A percentile compares a stretch with the other conserved stretches of the same genome.
These are phyloP conservation scores for Coecobrya sp. DNA, from an alignment of 2,888 invertebrate species.

Conservation along the genomic window DNA sequence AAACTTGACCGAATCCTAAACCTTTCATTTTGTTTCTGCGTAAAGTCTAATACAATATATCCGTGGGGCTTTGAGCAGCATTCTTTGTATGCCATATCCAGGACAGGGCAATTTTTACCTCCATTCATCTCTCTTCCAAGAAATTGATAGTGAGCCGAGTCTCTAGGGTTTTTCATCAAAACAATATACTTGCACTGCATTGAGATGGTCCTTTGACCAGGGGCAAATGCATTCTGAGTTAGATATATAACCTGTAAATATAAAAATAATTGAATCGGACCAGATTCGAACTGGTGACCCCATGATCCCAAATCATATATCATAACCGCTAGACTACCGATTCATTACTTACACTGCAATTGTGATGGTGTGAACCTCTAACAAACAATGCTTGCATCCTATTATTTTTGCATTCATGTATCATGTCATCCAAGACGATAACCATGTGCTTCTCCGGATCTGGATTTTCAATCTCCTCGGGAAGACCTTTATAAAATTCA, in stretches of 20 bases:
- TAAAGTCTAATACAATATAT: constrained; percentile 59
- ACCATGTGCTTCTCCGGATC: constrained; percentile 25
- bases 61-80: not conserved
- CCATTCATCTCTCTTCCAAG: constrained; percentile 64
- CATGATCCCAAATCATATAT: not conserved
- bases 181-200: constrained; percentile 49
- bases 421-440: constrained; percentile 44
- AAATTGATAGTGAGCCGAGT: constrained; percentile 3
- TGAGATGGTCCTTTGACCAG: constrained; percentile 58
- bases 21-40: constrained; percentile 45
- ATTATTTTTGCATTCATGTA: constrained; percentile 52
- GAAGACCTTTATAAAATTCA: constrained; percentile 60
- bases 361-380: constrained; percentile 40
- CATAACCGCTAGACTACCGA: not conserved
- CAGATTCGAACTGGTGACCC: not conserved
- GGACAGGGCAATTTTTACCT: constrained; percentile 43
- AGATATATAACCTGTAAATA: constrained; percentile 28
- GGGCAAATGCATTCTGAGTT: constrained; percentile 49
- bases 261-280: no score
- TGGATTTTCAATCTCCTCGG: constrained; percentile 59
- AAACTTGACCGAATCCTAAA: constrained; percentile 47
- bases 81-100: constrained; percentile 42
- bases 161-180: constrained; percentile 47
- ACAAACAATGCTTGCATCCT: constrained; percentile 45
- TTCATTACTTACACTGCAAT: constrained; percentile 6